These are phyloP conservation scores for Cephus runcator DNA, from an alignment of 2,888 invertebrate genomes.

Conservation along the genomic window DNA sequence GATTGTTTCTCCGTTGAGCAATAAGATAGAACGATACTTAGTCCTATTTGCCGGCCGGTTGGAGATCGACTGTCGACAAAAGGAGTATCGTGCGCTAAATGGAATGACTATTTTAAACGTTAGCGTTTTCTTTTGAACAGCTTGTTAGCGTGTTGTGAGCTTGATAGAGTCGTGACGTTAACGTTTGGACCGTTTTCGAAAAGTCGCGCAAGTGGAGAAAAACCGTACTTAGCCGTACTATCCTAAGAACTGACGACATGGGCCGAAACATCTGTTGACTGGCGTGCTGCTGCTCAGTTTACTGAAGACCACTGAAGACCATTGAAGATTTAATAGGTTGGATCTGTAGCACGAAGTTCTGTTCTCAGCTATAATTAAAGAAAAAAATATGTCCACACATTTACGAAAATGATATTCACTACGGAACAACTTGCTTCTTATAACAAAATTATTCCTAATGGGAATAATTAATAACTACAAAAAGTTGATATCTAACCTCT, in stretches of 20 bases:
- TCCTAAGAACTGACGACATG: neutral
- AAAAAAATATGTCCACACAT: neutral
- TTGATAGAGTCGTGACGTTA: neutral
- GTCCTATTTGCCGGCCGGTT: neutral
- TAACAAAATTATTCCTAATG: neutral
- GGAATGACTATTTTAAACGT: neutral
- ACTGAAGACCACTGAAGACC: neutral
- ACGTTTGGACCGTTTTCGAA: neutral
- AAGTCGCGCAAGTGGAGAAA: neutral
- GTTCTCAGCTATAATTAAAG: neutral
- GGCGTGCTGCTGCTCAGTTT: neutral
- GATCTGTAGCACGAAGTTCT: neutral
- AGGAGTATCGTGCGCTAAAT: neutral
- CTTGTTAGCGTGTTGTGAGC: neutral
- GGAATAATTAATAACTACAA: neutral
- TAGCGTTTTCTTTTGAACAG: neutral
- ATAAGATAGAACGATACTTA: neutral
- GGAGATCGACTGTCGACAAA: neutral
- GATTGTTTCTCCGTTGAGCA: neutral
- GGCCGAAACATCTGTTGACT: neutral
- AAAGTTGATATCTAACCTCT: neutral
- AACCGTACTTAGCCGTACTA: neutral
- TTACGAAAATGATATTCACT: neutral
- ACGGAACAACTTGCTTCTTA: neutral
- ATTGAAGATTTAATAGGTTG: neutral